Evolutionary conservation across 2,888 invertebrate species (phyloP).

Genomic region (Ormyrus nitidulus): DNA sequence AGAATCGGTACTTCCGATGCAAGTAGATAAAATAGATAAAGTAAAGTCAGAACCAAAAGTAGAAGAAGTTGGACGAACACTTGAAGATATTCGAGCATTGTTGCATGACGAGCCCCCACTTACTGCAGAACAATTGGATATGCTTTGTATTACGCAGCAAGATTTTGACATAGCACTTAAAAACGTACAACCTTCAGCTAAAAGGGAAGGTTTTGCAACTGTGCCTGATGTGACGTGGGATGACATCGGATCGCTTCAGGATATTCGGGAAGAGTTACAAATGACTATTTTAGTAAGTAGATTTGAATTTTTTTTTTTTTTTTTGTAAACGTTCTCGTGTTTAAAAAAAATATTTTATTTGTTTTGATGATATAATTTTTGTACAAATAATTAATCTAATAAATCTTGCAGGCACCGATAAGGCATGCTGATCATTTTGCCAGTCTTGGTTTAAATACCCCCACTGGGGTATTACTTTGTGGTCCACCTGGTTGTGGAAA

Average conservation of each 20-base stretch:
- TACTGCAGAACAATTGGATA: conserved; percentile 79
- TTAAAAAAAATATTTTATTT: not conserved
- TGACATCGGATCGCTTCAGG: conserved; percentile 93
- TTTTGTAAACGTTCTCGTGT: too few species aligned
- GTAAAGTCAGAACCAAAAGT: too few species aligned
- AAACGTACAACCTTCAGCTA: conserved; percentile 93
- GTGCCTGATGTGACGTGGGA: conserved; percentile 98
- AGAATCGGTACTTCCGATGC: not conserved
- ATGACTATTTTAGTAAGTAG: conserved; percentile 86
- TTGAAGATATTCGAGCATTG: conserved; percentile 81
- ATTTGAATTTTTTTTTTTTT: too few species aligned
- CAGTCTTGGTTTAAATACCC: conserved; percentile 85
- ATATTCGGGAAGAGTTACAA: conserved; percentile 92
- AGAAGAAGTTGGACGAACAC: conserved; percentile 52
- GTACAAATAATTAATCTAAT: conserved; percentile 28
- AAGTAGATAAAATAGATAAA: not conserved
- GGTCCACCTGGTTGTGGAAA: conserved; percentile 99
- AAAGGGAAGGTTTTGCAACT: conserved; percentile 97
- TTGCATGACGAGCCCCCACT: conserved; percentile 82
- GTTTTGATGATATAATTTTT: not conserved
- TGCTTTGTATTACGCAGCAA: conserved; percentile 82
- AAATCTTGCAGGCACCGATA: conserved; percentile 85
- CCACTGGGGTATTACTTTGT: conserved; percentile 94
- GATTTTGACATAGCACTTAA: conserved; percentile 89
- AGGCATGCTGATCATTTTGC: conserved; percentile 89